Evolutionary conservation across 1,140 invertebrate species (phyloP).

Genomic region (Camponotus floridanus): DNA sequence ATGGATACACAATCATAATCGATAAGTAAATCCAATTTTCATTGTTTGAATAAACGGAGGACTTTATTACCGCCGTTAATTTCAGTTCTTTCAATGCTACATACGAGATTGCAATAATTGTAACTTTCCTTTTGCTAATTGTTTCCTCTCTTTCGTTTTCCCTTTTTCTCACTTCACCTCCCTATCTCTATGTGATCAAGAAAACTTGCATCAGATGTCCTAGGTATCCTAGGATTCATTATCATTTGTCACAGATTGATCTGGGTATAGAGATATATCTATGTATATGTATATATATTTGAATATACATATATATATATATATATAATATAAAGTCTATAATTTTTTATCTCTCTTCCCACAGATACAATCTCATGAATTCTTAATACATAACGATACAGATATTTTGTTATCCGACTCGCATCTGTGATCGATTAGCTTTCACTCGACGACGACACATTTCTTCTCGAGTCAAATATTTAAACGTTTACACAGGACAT

Average conservation of each 20-base stretch:
- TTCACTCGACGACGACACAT: slow-evolving; percentile 35
- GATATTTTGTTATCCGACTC: slow-evolving; percentile 14
- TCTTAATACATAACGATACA: slow-evolving; percentile 27
- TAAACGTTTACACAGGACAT: slow-evolving; percentile 38
- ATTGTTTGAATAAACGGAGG: slow-evolving; percentile 53
- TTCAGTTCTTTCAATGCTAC: slow-evolving; percentile 50
- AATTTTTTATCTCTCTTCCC: slow-evolving; percentile 37
- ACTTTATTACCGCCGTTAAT: slow-evolving; percentile 44
- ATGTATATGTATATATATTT: slow-evolving; percentile 21
- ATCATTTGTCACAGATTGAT: slow-evolving; percentile 64
- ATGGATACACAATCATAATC: slow-evolving; percentile 51
- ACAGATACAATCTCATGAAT: slow-evolving; percentile 23
- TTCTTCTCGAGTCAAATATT: slow-evolving; percentile 52
- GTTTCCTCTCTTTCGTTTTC: background rate
- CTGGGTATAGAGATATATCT: slow-evolving; percentile 49
- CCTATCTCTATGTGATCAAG: slow-evolving; percentile 46
- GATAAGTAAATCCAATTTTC: slow-evolving; percentile 56
- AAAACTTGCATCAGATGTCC: slow-evolving; percentile 50
- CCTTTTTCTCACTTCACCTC: background rate
- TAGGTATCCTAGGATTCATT: slow-evolving; percentile 46
- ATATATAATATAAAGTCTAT: slow-evolving; percentile 19
- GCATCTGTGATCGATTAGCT: slow-evolving; percentile 25
- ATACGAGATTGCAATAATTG: slow-evolving; percentile 55
- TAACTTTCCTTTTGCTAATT: slow-evolving; percentile 37
- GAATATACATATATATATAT: background rate